These are phyloP conservation scores for Aleadryas rufinucha DNA, from an alignment of 2,113 vertebrate genomes.

Conservation along the genomic window DNA sequence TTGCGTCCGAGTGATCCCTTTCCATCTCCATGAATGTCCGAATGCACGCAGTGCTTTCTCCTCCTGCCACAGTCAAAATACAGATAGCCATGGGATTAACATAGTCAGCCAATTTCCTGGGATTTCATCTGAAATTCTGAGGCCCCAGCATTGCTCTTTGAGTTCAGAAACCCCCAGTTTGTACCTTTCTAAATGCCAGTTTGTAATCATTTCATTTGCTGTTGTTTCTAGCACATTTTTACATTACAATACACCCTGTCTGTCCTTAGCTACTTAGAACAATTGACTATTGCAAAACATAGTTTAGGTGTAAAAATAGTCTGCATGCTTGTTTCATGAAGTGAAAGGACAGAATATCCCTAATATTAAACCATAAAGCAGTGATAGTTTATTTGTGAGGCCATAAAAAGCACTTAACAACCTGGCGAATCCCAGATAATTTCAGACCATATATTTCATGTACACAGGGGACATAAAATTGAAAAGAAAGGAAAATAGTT, in stretches of 20 bases:
- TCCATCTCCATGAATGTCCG: rapidly evolving
- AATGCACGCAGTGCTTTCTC: neutral
- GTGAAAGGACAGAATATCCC: neutral
- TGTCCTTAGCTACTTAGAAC: neutral
- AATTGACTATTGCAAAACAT: neutral
- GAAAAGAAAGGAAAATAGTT: neutral
- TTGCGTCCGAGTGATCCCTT: rapidly evolving
- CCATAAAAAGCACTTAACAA: neutral
- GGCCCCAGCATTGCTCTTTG: neutral
- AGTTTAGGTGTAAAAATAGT: neutral
- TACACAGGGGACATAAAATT: neutral
- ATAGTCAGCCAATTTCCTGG: neutral
- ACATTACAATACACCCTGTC: neutral
- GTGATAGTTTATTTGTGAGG: neutral
- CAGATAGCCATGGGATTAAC: neutral
- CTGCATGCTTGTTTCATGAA: neutral
- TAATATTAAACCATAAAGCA: neutral
- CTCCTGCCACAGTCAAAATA: neutral
- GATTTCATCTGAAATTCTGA: neutral
- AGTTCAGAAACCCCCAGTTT: neutral
- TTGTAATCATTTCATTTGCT: neutral
- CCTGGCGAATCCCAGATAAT: neutral
- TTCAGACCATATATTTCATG: neutral
- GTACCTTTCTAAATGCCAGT: neutral
- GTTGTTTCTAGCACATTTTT: neutral